Evolutionary conservation across 2,888 invertebrate species (phyloP), one percentile per base, ranked within the genome.

Genomic region (Lamellibrachia columna): DNA sequence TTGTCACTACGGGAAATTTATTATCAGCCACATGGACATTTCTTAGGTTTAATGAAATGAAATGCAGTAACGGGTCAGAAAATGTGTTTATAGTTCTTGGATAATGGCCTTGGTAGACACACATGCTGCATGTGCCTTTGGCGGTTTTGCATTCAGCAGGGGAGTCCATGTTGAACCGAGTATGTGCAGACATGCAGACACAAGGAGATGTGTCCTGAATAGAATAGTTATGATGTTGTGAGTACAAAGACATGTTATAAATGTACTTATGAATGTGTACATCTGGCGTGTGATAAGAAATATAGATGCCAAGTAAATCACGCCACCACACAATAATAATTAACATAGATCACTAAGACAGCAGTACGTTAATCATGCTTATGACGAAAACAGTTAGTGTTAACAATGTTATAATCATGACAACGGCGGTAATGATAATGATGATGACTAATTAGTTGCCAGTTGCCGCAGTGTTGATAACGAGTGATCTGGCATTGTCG

Each of bases 281-380:
- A 22, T 75, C 75, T 22, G 75, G 75, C n/a, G 75, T 75, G 75
- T 75, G 75, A 75, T 75, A 75, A 75, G 75, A 75, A 75, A 75
- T 75, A 75, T 75, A 75, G 75, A 75, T 75, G 75, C 75, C 75
- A 75, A 75, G 75, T 75, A 75, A 75, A 75, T 75, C 75, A 75
- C n/a, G 75, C 75, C 75, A 22, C n/a, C 75, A 75, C 75, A 75
- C 75, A 22, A 11, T 75, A 75, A 75, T 75, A 75, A 75, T 75
- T 75, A 75, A 75, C 75, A 75, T 75, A 75, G 75, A 75, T 75
- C 75, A 75, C 75, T 75, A 22, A 75, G 75, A 75, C 75, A 75
- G 75, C 75, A n/a, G 75, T 75, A 22, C 22, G 75, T 75, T 75
- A 75, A 75, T 75, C 75, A 75, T 75, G 75, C 75, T 75, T 75